phyloP scores from a whole-genome alignment of 2,797 vertebrate species.

The Takifugu ocellatus region DNA sequence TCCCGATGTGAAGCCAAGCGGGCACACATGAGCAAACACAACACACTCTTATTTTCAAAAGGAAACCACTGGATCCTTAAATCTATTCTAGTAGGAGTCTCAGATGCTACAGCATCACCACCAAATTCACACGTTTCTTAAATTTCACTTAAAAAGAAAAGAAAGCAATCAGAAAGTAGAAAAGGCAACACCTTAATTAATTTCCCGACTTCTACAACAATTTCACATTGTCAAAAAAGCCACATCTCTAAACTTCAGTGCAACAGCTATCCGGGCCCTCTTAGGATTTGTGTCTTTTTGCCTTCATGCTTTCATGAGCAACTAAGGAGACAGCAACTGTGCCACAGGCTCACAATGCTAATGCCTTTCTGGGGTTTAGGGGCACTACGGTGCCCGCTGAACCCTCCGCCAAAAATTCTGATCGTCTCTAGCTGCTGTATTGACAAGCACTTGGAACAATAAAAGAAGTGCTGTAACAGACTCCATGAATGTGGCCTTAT shows the following conservation, averaged over 20 bases:
- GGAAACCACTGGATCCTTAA: too few species aligned
- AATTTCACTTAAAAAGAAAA: neutral
- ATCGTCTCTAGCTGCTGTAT: slow-evolving; percentile 48
- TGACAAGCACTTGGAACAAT: slow-evolving; percentile 27
- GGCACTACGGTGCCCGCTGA: slow-evolving; percentile 43
- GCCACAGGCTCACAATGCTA: slow-evolving; percentile 57
- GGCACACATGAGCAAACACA: too few species aligned
- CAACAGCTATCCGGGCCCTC: slow-evolving; percentile 32
- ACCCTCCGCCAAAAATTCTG: slow-evolving; percentile 53
- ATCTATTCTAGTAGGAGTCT: too few species aligned
- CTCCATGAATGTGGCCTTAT: slow-evolving; percentile 5
- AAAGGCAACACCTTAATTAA: neutral
- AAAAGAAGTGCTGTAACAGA: slow-evolving; percentile 21
- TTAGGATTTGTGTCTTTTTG: slow-evolving; percentile 45
- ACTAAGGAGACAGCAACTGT: slow-evolving; percentile 52
- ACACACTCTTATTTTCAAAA: too few species aligned
- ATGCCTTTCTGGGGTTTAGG: slow-evolving; percentile 53
- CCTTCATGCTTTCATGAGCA: slow-evolving; percentile 54
- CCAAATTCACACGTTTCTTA: too few species aligned
- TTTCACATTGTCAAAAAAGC: slow-evolving; percentile 25
- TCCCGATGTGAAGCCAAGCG: too few species aligned
- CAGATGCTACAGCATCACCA: too few species aligned
- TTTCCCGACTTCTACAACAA: neutral
- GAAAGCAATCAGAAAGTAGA: too few species aligned
- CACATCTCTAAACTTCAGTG: slow-evolving; percentile 30